Conservation (phyloP, 2,113 vertebrate species). For the Microtus richardsoni region DNA sequence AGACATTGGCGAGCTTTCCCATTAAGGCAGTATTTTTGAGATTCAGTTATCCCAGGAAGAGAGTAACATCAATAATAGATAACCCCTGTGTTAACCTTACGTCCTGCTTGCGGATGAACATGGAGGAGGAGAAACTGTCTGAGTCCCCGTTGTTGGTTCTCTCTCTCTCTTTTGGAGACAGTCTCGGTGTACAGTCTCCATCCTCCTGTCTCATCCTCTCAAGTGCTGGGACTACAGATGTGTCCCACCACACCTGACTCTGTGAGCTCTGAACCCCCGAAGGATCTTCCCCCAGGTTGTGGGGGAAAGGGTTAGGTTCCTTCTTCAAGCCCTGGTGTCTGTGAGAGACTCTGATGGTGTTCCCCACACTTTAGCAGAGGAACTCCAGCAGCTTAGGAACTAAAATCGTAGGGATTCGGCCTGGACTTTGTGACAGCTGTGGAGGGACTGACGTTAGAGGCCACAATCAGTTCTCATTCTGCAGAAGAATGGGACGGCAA, state of each 20-base stretch:
- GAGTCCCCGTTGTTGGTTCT: not conserved
- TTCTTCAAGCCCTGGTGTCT: slow-evolving; percentile 61
- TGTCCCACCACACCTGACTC: not conserved
- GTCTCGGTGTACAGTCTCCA: not conserved
- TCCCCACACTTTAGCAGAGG: not conserved
- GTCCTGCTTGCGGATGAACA: not conserved
- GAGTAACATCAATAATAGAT: not conserved
- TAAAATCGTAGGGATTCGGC: slow-evolving; percentile 79
- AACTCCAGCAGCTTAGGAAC: slow-evolving; percentile 54
- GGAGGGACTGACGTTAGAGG: not conserved
- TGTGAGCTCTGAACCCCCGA: slow-evolving; percentile 51
- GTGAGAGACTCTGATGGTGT: slow-evolving; percentile 59
- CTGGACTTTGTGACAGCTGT: slow-evolving; percentile 8
- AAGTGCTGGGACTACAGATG: not conserved
- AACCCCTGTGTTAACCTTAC: not conserved
- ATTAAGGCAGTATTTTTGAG: slow-evolving; percentile 36
- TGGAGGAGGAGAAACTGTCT: not conserved
- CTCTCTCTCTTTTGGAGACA: not conserved
- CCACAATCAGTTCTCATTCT: not conserved
- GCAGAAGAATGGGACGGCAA: not conserved
- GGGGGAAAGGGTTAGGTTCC: slow-evolving; percentile 27
- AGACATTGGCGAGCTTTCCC: not conserved
- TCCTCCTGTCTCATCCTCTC: not conserved
- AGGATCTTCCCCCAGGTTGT: slow-evolving; percentile 65
- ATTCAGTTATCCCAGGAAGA: not conserved